Conservation (phyloP, 2,113 vertebrate genomes). For the Poicephalus meyeri region DNA sequence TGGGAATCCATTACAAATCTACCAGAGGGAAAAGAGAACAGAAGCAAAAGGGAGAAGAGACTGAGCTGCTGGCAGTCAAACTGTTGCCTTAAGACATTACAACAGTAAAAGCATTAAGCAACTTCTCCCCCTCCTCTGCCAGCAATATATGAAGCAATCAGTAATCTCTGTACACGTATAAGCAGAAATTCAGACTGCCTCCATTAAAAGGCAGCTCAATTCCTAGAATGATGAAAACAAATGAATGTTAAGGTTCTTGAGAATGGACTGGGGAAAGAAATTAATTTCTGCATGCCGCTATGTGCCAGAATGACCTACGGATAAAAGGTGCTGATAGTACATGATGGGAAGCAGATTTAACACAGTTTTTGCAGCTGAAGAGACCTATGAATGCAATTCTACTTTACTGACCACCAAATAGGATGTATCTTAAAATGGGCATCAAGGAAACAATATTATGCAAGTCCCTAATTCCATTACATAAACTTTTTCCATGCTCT, state of each 20-base stretch:
- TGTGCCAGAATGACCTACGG: not conserved
- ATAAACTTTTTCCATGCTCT: not conserved
- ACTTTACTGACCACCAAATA: not conserved
- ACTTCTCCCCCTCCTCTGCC: rapidly evolving
- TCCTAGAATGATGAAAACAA: not conserved
- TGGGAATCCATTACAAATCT: not conserved
- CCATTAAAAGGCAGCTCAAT: not conserved
- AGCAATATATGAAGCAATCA: not conserved
- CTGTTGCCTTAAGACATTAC: not conserved
- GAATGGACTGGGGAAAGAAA: not conserved
- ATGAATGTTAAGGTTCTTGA: not conserved
- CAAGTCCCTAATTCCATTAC: not conserved
- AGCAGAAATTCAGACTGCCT: not conserved
- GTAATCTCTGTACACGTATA: not conserved
- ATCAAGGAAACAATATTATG: not conserved
- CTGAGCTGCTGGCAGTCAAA: not conserved
- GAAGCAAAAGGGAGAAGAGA: not conserved
- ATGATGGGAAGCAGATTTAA: not conserved
- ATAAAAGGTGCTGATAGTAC: not conserved
- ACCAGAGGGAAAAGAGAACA: not conserved
- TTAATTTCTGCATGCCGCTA: not conserved
- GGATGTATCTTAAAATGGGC: not conserved
- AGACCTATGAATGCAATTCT: not conserved
- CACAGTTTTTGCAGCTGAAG: not conserved
- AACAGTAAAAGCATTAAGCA: not conserved